These are phyloP conservation scores for Eupithecia pulchellata DNA, from an alignment of 2,888 invertebrate genomes.

Conservation along the genomic window DNA sequence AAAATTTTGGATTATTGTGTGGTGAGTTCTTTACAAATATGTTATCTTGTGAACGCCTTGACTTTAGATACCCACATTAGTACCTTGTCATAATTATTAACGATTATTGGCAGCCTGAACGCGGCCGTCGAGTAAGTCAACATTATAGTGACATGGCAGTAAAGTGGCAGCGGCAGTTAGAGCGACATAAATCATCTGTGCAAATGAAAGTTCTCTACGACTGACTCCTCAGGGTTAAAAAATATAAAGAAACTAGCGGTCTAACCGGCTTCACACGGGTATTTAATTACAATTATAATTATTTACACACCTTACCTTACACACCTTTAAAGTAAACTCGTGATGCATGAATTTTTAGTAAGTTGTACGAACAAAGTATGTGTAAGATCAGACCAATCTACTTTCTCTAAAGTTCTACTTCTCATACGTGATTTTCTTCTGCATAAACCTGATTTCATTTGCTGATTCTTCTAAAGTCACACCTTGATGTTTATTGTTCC, in stretches of 20 bases:
- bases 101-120: neutral
- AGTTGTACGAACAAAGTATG: too few species aligned
- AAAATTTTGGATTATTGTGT: neutral
- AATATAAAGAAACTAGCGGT: too few species aligned
- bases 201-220: neutral
- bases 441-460: too few species aligned
- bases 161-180: neutral
- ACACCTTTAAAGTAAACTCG: slow-evolving; percentile 4
- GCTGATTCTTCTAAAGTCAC: too few species aligned
- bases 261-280: too few species aligned
- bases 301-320: too few species aligned
- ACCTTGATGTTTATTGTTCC: too few species aligned
- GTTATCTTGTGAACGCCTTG: neutral
- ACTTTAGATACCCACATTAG: neutral
- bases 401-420: too few species aligned
- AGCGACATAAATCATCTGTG: neutral
- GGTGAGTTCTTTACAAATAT: neutral
- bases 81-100: neutral
- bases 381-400: too few species aligned
- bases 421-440: too few species aligned
- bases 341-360: slow-evolving; percentile 65
- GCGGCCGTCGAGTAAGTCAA: neutral
- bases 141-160: neutral
- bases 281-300: too few species aligned
- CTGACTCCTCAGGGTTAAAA: too few species aligned